phyloP scores from a whole-genome alignment of 2,888 invertebrate species.

The Nymphalis urticae region DNA sequence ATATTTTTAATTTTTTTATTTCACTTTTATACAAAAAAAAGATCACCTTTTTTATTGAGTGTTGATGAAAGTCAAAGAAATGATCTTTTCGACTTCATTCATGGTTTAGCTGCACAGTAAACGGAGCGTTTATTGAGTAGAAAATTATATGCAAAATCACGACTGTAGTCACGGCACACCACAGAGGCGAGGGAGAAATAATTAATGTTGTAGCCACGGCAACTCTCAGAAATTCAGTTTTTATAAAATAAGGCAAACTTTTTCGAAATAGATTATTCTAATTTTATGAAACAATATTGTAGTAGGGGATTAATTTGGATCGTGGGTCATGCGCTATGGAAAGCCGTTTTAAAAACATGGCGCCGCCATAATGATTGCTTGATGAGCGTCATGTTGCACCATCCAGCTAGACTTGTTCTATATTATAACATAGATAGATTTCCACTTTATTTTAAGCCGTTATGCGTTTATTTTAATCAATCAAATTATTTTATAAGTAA shows the following conservation, averaged over 20 bases:
- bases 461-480: constrained; percentile 8
- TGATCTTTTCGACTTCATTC: constrained; percentile 36
- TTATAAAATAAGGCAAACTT: constrained; percentile 51
- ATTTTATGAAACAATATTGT: constrained; percentile 66
- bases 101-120: constrained; percentile 44
- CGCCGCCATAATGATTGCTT: constrained; percentile 77
- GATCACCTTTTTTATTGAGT: background rate
- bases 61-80: constrained; percentile 3
- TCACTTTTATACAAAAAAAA: too few species aligned
- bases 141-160: constrained; percentile 80
- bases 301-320: constrained; percentile 74
- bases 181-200: constrained; percentile 61
- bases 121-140: constrained; percentile 67
- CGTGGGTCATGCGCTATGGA: constrained; percentile 63
- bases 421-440: constrained; percentile 27
- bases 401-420: constrained; percentile 45
- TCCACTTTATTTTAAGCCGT: constrained; percentile 5
- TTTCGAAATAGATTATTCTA: constrained; percentile 59
- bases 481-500: background rate
- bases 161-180: constrained; percentile 62
- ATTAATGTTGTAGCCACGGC: constrained; percentile 65
- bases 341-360: constrained; percentile 79
- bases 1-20: too few species aligned
- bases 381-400: constrained; percentile 68
- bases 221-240: constrained; percentile 57